Evolutionary conservation across 53 echinoderm and acorn worm species (phyloP), one percentile per base, ranked within the genome.

Genomic region (Pentamera pediparva): DNA sequence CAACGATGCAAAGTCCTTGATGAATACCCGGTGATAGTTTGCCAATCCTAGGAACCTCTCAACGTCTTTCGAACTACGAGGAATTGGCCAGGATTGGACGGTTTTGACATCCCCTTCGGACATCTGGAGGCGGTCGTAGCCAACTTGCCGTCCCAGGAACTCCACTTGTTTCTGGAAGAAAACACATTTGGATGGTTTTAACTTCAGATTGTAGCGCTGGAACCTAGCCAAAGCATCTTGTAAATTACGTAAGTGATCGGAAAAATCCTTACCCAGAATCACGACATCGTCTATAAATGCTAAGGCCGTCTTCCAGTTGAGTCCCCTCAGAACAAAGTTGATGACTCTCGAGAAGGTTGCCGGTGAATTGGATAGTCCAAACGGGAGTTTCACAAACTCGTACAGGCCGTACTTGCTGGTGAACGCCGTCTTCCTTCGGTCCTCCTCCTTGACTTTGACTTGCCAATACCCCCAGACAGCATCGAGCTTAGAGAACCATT

Each of bases 401-500:
- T 63, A 20, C 79, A 80, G 27, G 8, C 81, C 81, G 24, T 80
- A 60, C 61, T 60, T 72, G 9, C 72, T 80, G 50, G 34, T 45
- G 45, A 86, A 79, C 2, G 77, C 81, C n/a, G 86, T 81, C 55
- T 86, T 86, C n/a, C n/a, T n/a, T n/a, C n/a, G n/a, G n/a, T n/a
- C n/a, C n/a, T n/a, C n/a, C n/a, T n/a, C n/a, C n/a, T n/a, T n/a
- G n/a, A n/a, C n/a, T n/a, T n/a, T n/a, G n/a, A n/a, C n/a, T n/a
- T n/a, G n/a, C n/a, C n/a, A 84, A 41, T 84, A 84, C 13, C 72
- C 78, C 15, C 70, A 34, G 15, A 76, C 52, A 34, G 70, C 57
- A 41, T 84, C 84, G 6, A 84, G 37, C 1, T 67, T 78, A 21
- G 35, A 53, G 25, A 78, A 84, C 4, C 69, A 84, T 37, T 84